Evolutionary conservation across 2,888 invertebrate genomes (phyloP).

Genomic region (Omphaloscelis lunosa): DNA sequence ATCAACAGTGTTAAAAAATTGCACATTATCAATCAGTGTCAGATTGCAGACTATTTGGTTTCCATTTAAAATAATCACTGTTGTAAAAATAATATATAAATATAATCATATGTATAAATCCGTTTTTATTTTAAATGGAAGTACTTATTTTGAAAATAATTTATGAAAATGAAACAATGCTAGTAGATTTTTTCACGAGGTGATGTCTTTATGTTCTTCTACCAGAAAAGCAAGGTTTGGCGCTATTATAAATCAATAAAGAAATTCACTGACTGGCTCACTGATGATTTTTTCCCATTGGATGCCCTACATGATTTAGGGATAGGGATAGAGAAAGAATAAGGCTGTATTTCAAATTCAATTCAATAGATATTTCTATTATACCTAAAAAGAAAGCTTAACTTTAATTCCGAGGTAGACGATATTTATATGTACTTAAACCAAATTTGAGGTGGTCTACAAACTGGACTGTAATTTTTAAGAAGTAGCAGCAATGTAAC

Average conservation of each 20-base stretch:
- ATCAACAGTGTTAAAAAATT: conserved; percentile 17
- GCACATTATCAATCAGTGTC: conserved; percentile 23
- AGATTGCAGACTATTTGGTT: conserved; percentile 33
- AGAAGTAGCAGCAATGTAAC: conserved; percentile 25
- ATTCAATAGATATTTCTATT: neutral
- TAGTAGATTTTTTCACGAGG: neutral
- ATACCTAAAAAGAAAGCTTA: neutral
- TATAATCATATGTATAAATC: neutral
- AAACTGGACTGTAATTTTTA: conserved; percentile 14
- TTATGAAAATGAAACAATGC: neutral
- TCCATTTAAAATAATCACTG: conserved; percentile 17
- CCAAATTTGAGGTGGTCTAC: neutral
- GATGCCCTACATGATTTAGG: neutral
- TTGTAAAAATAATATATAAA: neutral
- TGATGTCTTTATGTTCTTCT: neutral
- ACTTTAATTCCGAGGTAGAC: neutral
- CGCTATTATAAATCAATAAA: neutral
- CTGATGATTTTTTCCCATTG: too few species aligned
- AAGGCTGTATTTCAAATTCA: neutral
- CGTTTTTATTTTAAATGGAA: neutral
- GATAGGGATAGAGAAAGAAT: neutral
- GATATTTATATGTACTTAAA: neutral
- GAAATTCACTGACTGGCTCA: neutral
- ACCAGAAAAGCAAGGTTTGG: neutral
- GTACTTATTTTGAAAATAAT: conserved; percentile 3